A percentile compares a stretch with the other conserved stretches of the same genome.
Conservation (phyloP, 2,888 invertebrate species). For the Mamestra brassicae region DNA sequence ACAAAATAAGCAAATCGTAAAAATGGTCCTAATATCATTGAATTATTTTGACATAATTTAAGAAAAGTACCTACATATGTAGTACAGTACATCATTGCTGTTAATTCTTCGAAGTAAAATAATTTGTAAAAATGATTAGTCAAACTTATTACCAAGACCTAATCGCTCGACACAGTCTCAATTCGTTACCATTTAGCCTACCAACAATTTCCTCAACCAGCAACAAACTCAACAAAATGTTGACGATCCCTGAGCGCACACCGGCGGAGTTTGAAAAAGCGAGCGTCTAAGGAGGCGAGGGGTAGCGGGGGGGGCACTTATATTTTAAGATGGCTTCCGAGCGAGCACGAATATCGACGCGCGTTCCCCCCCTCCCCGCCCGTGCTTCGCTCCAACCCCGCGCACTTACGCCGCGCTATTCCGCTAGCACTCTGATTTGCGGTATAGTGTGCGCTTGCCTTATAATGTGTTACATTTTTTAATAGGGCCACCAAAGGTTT, state of each 20-base stretch:
- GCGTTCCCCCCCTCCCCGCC: conserved; percentile 71
- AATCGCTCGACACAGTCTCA: neutral
- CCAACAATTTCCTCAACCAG: neutral
- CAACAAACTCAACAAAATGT: conserved; percentile 74
- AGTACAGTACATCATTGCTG: no score
- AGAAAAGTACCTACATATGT: no score
- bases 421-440: conserved; percentile 76
- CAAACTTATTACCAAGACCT: neutral
- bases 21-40: no score
- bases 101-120: no score
- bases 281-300: conserved; percentile 86
- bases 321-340: conserved; percentile 91
- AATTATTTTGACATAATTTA: no score
- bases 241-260: conserved; percentile 72
- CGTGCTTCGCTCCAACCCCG: conserved; percentile 67
- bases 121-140: neutral
- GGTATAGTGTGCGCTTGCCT: conserved; percentile 58
- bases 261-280: conserved; percentile 86
- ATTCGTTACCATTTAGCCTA: no score
- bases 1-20: no score
- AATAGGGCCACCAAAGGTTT: neutral
- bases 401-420: conserved; percentile 77
- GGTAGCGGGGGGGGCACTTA: conserved; percentile 78
- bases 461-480: conserved; percentile 39
- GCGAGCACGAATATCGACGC: conserved; percentile 89